Evolutionary conservation across 2,888 invertebrate species (phyloP).

Genomic region (Xiphydria camelus): DNA sequence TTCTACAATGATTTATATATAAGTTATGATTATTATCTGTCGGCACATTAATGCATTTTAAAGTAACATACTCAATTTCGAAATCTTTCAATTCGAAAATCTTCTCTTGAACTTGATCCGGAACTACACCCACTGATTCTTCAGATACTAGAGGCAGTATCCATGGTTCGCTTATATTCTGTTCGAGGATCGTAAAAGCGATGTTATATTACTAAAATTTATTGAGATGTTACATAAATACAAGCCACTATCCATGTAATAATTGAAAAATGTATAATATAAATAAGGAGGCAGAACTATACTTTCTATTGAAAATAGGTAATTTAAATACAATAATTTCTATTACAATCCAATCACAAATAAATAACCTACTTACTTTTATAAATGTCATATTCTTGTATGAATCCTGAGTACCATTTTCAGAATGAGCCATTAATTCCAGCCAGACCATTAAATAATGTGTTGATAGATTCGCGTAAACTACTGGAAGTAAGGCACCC

Average conservation of each 20-base stretch:
- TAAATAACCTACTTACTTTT: too few species aligned
- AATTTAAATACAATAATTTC: too few species aligned
- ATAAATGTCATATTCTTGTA: too few species aligned
- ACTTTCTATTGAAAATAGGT: too few species aligned
- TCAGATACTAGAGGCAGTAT: slow-evolving; percentile 64
- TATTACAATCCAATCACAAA: too few species aligned
- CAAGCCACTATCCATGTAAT: too few species aligned
- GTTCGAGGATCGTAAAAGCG: too few species aligned
- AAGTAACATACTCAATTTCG: slow-evolving; percentile 26
- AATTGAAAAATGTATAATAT: too few species aligned
- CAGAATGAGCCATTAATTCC: slow-evolving; percentile 48
- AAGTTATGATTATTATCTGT: background rate
- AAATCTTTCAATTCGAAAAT: slow-evolving; percentile 53
- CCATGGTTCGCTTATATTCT: slow-evolving; percentile 65
- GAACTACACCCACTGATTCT: slow-evolving; percentile 65
- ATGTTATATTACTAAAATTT: too few species aligned
- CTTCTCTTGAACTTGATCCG: slow-evolving; percentile 58
- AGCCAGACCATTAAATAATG: slow-evolving; percentile 60
- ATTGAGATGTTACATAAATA: too few species aligned
- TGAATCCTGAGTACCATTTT: too few species aligned
- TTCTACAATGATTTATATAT: slow-evolving; percentile 19
- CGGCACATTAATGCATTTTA: slow-evolving; percentile 1
- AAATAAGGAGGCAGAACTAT: too few species aligned
- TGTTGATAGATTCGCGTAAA: slow-evolving; percentile 60
- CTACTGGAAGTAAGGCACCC: slow-evolving; percentile 64